Evolutionary conservation across 2,888 invertebrate species (phyloP).

Genomic region (Drosophila macrospina): DNA sequence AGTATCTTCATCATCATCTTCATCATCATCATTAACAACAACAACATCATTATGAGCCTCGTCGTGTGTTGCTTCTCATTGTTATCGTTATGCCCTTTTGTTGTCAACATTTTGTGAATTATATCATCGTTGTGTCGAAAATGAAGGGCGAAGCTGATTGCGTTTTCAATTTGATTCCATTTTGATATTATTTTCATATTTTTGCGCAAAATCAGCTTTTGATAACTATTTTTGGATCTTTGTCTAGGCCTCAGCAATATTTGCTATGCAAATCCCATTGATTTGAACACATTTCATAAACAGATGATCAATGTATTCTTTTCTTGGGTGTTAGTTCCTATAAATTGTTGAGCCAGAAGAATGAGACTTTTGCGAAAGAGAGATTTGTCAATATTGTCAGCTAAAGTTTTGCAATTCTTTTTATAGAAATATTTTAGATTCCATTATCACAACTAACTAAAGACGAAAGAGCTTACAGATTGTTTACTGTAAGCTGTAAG

Average conservation of each 20-base stretch:
- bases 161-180: conserved; percentile 46
- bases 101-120: conserved; percentile 44
- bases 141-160: conserved; percentile 51
- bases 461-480: too few species aligned
- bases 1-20: conserved; percentile 28
- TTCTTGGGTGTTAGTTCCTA: conserved; percentile 2
- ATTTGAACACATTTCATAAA: conserved; percentile 6
- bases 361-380: neutral
- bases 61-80: conserved; percentile 18
- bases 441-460: too few species aligned
- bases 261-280: conserved; percentile 19
- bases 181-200: conserved; percentile 11
- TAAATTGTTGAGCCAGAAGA: neutral
- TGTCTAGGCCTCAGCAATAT: conserved; percentile 15
- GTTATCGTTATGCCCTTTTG: conserved; percentile 23
- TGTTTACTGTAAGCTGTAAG: too few species aligned
- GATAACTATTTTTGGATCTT: conserved; percentile 35
- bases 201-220: conserved; percentile 7
- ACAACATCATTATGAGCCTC: conserved; percentile 2
- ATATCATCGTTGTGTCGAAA: conserved; percentile 50
- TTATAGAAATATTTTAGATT: neutral
- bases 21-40: conserved; percentile 13
- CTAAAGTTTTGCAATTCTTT: neutral
- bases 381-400: neutral
- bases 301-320: neutral